phyloP scores from a whole-genome alignment of 2,888 invertebrate species.

The Osmoderma eremita region DNA sequence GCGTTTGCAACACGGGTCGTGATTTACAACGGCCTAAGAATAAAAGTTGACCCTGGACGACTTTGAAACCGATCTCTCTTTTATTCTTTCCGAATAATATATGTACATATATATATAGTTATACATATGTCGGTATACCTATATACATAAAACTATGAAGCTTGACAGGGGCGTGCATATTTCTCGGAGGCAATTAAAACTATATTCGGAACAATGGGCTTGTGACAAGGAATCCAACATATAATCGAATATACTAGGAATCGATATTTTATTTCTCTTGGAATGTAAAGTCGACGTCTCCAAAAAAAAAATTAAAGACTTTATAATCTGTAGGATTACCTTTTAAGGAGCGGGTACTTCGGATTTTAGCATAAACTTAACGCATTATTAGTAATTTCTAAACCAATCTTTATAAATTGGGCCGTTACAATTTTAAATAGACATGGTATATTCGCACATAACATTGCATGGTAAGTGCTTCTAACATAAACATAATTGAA shows the following conservation, averaged over 20 bases:
- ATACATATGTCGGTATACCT: background rate
- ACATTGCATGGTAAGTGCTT: too few species aligned
- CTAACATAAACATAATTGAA: too few species aligned
- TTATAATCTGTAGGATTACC: too few species aligned
- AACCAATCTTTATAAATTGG: too few species aligned
- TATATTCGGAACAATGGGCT: slow-evolving; percentile 1
- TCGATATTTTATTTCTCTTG: too few species aligned
- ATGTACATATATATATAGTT: slow-evolving; percentile 1
- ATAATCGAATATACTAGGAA: background rate
- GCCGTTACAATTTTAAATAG: too few species aligned
- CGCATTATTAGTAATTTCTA: too few species aligned
- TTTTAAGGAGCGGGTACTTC: too few species aligned
- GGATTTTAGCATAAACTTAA: too few species aligned
- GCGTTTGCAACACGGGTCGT: slow-evolving; percentile 32
- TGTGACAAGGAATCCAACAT: background rate
- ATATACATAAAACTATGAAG: background rate
- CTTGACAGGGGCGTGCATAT: slow-evolving; percentile 10
- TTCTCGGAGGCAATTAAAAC: slow-evolving; percentile 11
- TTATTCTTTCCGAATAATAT: slow-evolving; percentile 37
- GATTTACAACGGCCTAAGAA: slow-evolving; percentile 39
- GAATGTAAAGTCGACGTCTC: too few species aligned
- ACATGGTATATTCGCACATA: too few species aligned
- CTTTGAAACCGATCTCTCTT: slow-evolving; percentile 42
- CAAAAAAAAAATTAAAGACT: too few species aligned
- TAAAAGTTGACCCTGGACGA: slow-evolving; percentile 44